phyloP scores from a whole-genome alignment of 2,113 vertebrate genomes.

The Tautogolabrus adspersus region DNA sequence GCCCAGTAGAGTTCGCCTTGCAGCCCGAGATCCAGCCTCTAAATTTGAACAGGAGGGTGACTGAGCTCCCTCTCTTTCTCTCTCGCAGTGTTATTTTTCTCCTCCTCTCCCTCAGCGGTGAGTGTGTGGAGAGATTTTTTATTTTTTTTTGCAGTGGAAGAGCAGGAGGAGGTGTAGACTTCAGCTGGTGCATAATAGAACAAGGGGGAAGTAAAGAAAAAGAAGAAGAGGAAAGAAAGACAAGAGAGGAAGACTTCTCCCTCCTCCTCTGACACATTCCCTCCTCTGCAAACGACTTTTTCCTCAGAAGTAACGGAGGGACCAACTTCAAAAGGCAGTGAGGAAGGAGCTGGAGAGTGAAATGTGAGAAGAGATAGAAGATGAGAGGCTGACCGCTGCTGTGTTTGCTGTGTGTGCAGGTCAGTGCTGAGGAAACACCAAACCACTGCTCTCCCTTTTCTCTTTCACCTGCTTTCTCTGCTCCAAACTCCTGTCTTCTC shows the following conservation, averaged over 20 bases:
- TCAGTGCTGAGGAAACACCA: slow-evolving; percentile 61
- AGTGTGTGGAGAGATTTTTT: slow-evolving; percentile 51
- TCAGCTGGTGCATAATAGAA: slow-evolving; percentile 48
- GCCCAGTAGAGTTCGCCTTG: slow-evolving; percentile 84
- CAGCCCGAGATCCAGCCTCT: slow-evolving; percentile 86
- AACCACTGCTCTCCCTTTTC: slow-evolving; percentile 27
- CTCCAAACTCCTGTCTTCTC: neutral
- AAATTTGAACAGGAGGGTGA: slow-evolving; percentile 85
- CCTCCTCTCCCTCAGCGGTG: slow-evolving; percentile 60
- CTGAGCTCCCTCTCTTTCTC: slow-evolving; percentile 71
- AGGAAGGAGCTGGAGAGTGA: slow-evolving; percentile 68
- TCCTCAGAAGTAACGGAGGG: slow-evolving; percentile 48
- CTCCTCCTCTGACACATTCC: slow-evolving; percentile 24
- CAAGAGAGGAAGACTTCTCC: slow-evolving; percentile 29
- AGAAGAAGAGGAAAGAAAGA: slow-evolving; percentile 23
- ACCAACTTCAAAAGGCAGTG: slow-evolving; percentile 63
- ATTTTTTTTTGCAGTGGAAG: slow-evolving; percentile 55
- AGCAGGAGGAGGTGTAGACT: slow-evolving; percentile 60
- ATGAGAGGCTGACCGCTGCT: slow-evolving; percentile 53
- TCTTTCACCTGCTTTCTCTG: neutral
- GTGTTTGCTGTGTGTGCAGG: slow-evolving; percentile 61
- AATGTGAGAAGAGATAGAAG: slow-evolving; percentile 61
- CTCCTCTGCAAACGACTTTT: slow-evolving; percentile 64
- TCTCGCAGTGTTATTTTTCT: slow-evolving; percentile 39
- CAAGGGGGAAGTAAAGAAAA: slow-evolving; percentile 53